These are phyloP conservation scores for Drosophila macrospina DNA, from an alignment of 2,888 invertebrate genomes.

Conservation along the genomic window DNA sequence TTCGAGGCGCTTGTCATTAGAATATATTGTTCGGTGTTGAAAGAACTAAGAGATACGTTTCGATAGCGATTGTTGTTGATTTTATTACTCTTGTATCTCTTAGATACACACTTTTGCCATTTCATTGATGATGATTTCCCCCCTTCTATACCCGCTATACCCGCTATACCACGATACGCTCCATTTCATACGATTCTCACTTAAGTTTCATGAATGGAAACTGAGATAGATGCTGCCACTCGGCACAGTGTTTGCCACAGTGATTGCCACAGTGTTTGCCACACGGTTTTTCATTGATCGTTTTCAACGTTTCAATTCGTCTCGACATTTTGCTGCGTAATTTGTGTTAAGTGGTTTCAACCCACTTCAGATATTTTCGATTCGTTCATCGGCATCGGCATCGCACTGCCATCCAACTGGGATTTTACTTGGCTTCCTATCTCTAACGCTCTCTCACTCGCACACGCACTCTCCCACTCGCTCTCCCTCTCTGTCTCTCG, in stretches of 20 bases:
- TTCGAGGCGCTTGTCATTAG: conserved; percentile 76
- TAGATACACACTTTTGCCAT: conserved; percentile 61
- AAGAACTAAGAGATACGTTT: conserved; percentile 14
- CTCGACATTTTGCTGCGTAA: conserved; percentile 84
- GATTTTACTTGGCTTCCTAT: conserved; percentile 59
- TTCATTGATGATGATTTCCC: conserved; percentile 62
- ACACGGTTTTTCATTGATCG: conserved; percentile 68
- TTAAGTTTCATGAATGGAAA: conserved; percentile 50
- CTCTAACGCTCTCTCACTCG: background rate
- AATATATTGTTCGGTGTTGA: conserved; percentile 68
- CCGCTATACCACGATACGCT: too few relatives aligned
- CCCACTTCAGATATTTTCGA: conserved; percentile 69
- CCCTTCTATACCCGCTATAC: too few relatives aligned
- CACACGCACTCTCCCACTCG: background rate
- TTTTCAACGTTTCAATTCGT: conserved; percentile 74
- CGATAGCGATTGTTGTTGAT: conserved; percentile 59
- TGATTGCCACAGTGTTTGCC: conserved; percentile 14
- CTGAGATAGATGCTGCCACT: conserved; percentile 31
- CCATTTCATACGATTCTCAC: too few relatives aligned
- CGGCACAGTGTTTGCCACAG: conserved; percentile 6
- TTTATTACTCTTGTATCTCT: conserved; percentile 64
- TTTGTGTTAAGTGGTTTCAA: conserved; percentile 83
- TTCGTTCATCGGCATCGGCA: background rate
- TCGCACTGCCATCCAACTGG: conserved; percentile 13
- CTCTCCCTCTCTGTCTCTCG: conserved; percentile 7